Evolutionary conservation across 2,797 vertebrate genomes (phyloP).

Genomic region (Melanotaenia parkinsoni): DNA sequence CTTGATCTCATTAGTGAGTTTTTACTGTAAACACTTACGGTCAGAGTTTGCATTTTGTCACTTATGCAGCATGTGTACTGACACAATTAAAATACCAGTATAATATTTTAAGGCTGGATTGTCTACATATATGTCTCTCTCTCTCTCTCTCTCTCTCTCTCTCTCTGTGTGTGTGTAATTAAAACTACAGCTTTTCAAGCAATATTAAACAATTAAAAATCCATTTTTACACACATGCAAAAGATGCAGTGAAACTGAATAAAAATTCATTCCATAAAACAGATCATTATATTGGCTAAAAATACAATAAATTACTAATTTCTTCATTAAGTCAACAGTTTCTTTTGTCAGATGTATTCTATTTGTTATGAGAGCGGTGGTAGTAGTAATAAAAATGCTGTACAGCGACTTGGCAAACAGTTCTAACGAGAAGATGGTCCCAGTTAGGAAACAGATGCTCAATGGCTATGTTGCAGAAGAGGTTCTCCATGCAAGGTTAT

Average conservation of each 20-base stretch:
- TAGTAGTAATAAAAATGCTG: slow-evolving; percentile 18
- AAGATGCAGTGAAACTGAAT: slow-evolving; percentile 24
- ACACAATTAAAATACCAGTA: slow-evolving; percentile 7
- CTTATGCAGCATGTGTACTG: background rate
- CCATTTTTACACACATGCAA: slow-evolving; percentile 36
- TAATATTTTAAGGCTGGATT: slow-evolving; percentile 65
- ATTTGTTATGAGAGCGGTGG: background rate
- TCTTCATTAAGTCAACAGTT: slow-evolving; percentile 11
- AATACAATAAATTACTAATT: slow-evolving; percentile 17
- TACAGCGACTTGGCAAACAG: slow-evolving; percentile 60
- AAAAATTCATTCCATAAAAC: slow-evolving; percentile 21
- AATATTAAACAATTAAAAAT: slow-evolving; percentile 26
- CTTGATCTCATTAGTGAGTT: background rate
- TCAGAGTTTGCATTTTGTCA: too few relatives aligned
- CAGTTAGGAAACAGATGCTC: slow-evolving; percentile 30
- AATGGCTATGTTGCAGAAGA: slow-evolving; percentile 9
- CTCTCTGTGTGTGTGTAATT: background rate
- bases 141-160: too few relatives aligned
- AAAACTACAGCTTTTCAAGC: slow-evolving; percentile 14
- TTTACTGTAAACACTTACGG: background rate
- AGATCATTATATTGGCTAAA: slow-evolving; percentile 14
- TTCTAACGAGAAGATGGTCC: slow-evolving; percentile 35
- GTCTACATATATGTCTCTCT: slow-evolving; percentile 18
- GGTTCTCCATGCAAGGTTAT: slow-evolving; percentile 12
- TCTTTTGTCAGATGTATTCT: background rate